Evolutionary conservation across 2,113 vertebrate genomes (phyloP), one percentile per base, ranked within the genome.

Genomic region (Elephantulus edwardii): DNA sequence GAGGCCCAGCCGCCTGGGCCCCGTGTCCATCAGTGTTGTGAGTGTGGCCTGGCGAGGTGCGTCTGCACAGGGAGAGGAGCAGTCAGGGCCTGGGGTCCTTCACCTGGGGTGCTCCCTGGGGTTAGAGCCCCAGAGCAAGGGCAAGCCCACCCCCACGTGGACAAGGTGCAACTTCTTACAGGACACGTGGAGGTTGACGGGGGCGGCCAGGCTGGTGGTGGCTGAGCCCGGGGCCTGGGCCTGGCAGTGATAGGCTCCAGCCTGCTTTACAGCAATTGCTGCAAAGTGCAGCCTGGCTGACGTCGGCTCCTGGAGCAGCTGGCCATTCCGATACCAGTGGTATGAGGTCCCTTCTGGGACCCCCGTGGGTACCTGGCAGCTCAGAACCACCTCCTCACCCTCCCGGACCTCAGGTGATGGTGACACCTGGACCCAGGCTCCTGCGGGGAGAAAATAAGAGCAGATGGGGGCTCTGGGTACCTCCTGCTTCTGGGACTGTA

Each of bases 211-310:
- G 5, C 95, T 97, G 0, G 1, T 1, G 52, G 52, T 80, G 17
- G 91, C 94, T 0, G 80, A 82, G n/a, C 13, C 1, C 0, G 92
- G 72, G 35, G 83, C 10, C 26, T 5, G 95, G 16, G 92, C 94
- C 46, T 83, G 93, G 95, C 97, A 98, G 44, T 97, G 97, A 79
- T 97, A 98, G 87, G 92, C 87, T 4, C 97, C 98, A 0, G 95
- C 14, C 4, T 97, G 97, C 0, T 66, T 2, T 9, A 83, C 35
- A 93, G 90, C 11, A 58, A 97, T 26, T 6, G 0, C 83, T 30
- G 92, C 66, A 72, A 98, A 96, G 1, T 0, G 24, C 0, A 98
- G 93, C 2, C 64, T 42, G 0, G 60, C 40, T 0, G 44, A 50
- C 0, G 92, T 60, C 0, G 42, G 3, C 9, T 94, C 95, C 4